A percentile compares a stretch with the other conserved stretches of the same genome.
These are phyloP conservation scores for Pseudomugil tenellus DNA, from an alignment of 2,797 vertebrate genomes.

Conservation along the genomic window DNA sequence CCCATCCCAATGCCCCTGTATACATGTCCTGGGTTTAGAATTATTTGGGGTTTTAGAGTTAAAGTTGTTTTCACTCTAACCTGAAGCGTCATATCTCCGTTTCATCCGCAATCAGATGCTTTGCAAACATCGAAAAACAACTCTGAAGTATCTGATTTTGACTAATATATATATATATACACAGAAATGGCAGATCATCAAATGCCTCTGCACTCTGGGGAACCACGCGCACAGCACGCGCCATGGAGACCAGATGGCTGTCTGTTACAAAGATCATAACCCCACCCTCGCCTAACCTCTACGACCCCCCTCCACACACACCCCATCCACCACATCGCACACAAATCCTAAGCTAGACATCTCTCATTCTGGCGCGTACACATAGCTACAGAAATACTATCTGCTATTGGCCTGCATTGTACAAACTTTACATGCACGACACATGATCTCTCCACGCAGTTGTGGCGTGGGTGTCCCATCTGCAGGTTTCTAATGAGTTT, in stretches of 20 bases:
- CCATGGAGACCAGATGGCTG: conserved; percentile 82
- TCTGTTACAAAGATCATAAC: conserved; percentile 64
- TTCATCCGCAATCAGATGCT: accelerated
- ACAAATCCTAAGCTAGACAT: conserved; percentile 25
- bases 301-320: background rate
- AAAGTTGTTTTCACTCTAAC: accelerated
- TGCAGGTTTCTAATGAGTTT: conserved; percentile 58
- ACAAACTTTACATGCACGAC: conserved; percentile 53
- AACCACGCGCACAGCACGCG: conserved; percentile 86
- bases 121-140: background rate
- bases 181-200: conserved; percentile 52
- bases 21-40: background rate
- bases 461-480: conserved; percentile 78
- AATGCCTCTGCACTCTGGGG: conserved; percentile 75
- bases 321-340: conserved; percentile 17
- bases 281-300: conserved; percentile 21
- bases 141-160: conserved; percentile 11
- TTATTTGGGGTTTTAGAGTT: background rate
- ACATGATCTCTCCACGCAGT: conserved; percentile 65
- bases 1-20: conserved; percentile 5
- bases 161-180: conserved; percentile 32
- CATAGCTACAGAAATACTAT: conserved; percentile 9
- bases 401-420: conserved; percentile 15
- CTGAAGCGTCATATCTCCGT: background rate
- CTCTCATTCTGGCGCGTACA: background rate